Base-by-base conservation (phyloP, 2,888 invertebrate species). In the Ormyrus labotus region DNA sequence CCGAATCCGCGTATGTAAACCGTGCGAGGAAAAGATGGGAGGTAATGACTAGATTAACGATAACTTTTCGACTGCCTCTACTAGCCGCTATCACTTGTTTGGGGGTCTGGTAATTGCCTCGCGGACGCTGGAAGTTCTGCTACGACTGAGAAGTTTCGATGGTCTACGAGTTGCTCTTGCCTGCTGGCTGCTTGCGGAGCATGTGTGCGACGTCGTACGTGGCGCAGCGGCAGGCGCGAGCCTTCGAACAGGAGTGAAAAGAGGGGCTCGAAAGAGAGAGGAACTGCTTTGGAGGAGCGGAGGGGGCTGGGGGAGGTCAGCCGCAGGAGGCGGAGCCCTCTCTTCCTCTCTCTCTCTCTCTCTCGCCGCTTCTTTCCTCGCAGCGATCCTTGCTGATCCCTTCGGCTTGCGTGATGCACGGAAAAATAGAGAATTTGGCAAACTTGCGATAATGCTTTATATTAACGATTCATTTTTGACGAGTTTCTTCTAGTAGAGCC, bases 241-340 rank as follows among this genome's bases (percentile, higher is more conserved):
- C 64, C 51, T 51, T n/a, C 58, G 60, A 19, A 61, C 68, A 51
- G 7, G 8, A 64, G 4, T n/a, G 19, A n/a, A 67, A 67, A 64
- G 48, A 53, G 64, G n/a, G 19, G 19, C 58, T 48, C 34, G 51
- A 45, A 45, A 67, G 34, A 51, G 9, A 45, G 51, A 13, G 67
- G 19, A 47, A 48, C 11, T 19, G 11, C 6, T 19, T 19, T 19
- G 19, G 67, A 34, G 53, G 51, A 53, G 51, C 19, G 10, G 58
- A 55, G 61, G 61, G 64, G 48, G 68, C 55, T 65, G 89, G 87
- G 91, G 80, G 80, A 82, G 83, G 84, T 83, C 78, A 83, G 83
- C 82, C 87, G 87, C 86, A 87, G 88, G 89, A 89, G 89, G 90
- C 89, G 90, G 90, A 87, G 89, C 89, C 87, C 88, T 82, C 82